Percentiles rank a stretch among this genome's conserved stretches.
Evolutionary conservation across 1,140 invertebrate species (phyloP).

Genomic region (Harpegnathos saltator): DNA sequence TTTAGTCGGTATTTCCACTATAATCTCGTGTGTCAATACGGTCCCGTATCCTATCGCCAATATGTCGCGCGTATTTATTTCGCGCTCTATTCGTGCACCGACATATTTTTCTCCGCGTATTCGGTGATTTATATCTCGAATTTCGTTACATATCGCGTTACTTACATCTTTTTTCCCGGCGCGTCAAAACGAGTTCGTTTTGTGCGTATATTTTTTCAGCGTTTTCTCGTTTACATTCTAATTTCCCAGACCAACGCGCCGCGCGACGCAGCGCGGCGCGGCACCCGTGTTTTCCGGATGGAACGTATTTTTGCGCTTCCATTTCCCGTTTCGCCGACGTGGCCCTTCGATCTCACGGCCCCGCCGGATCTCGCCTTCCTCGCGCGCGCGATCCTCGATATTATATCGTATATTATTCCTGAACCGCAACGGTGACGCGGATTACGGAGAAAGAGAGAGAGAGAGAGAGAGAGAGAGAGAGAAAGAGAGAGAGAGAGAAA

Average conservation of each 20-base stretch:
- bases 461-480: too few relatives aligned
- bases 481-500: too few relatives aligned
- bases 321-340: slow-evolving; percentile 61
- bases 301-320: slow-evolving; percentile 61
- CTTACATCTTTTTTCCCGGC: neutral
- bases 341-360: slow-evolving; percentile 37
- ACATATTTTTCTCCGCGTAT: slow-evolving; percentile 18
- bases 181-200: neutral
- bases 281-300: slow-evolving; percentile 26
- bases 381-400: too few relatives aligned
- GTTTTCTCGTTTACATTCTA: slow-evolving; percentile 37
- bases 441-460: neutral
- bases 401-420: slow-evolving; percentile 54
- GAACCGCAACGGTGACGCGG: neutral
- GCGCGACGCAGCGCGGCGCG: too few relatives aligned
- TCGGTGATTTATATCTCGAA: neutral
- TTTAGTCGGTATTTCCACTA: slow-evolving; percentile 24
- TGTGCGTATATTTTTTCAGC: slow-evolving; percentile 5
- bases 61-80: slow-evolving; percentile 1
- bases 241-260: slow-evolving; percentile 31
- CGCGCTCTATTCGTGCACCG: neutral
- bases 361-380: slow-evolving; percentile 50
- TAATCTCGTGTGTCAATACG: slow-evolving; percentile 26
- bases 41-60: neutral
- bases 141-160: slow-evolving; percentile 4